A percentile compares a stretch with the other conserved stretches of the same genome.
Conservation (phyloP, 2,888 invertebrate genomes). For the Rotaria macrura region DNA sequence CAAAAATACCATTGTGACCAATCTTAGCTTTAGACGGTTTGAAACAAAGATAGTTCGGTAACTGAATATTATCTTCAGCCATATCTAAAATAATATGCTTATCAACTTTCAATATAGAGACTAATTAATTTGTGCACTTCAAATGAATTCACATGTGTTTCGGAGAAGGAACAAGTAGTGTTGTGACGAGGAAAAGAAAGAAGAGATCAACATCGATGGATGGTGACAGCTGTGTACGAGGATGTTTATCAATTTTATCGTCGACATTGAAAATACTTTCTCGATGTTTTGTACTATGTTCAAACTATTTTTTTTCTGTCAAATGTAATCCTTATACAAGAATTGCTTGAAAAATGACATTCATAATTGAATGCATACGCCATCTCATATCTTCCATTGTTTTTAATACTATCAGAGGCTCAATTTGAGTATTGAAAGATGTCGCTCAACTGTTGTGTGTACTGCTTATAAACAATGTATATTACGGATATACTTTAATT, state of each 20-base stretch:
- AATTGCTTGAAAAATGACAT: background rate
- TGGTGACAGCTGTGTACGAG: no score
- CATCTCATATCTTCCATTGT: background rate
- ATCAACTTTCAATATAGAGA: background rate
- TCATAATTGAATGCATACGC: background rate
- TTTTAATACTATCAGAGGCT: background rate
- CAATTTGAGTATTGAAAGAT: background rate
- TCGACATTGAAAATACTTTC: background rate
- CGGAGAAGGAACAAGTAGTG: no score
- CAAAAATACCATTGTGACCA: background rate
- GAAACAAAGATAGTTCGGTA: background rate
- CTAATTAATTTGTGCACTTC: background rate
- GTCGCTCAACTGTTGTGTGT: background rate
- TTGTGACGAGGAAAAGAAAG: no score
- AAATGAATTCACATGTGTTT: background rate
- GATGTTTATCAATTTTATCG: no score
- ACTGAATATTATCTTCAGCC: background rate
- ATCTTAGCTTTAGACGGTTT: slow-evolving; percentile 12
- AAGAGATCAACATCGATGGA: no score
- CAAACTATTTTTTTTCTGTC: background rate
- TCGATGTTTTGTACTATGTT: background rate
- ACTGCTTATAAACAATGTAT: background rate
- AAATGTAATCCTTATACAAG: background rate
- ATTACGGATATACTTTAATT: no score
- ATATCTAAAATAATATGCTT: background rate